A percentile compares a stretch with the other conserved stretches of the same genome.
phyloP scores from a whole-genome alignment of 2,888 invertebrate genomes.

The Drosophila atripex region DNA sequence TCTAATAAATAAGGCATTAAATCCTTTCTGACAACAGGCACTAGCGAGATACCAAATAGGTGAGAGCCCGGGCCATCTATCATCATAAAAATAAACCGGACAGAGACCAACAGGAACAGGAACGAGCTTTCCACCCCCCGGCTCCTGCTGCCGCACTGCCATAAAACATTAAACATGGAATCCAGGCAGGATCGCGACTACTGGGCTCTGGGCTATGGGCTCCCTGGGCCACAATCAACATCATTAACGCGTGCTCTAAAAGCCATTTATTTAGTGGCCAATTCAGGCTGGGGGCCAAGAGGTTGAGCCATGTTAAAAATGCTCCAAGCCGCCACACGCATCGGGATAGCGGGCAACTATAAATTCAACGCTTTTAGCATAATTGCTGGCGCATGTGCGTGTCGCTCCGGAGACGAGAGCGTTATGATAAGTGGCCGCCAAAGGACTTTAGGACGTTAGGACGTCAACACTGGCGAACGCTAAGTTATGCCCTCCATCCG shows the following conservation, averaged over 20 bases:
- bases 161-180: conserved; percentile 68
- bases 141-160: conserved; percentile 29
- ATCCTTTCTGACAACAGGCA: conserved; percentile 52
- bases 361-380: conserved; percentile 76
- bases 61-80: conserved; percentile 58
- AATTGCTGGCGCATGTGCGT: conserved; percentile 72
- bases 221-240: conserved; percentile 73
- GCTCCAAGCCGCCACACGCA: conserved; percentile 13
- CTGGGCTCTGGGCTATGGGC: conserved; percentile 26
- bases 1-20: conserved; percentile 66
- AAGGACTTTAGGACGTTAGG: conserved; percentile 55
- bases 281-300: conserved; percentile 43
- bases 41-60: conserved; percentile 43
- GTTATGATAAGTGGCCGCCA: conserved; percentile 73
- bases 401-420: conserved; percentile 51
- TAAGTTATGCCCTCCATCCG: conserved; percentile 54
- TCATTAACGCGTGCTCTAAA: conserved; percentile 77
- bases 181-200: conserved; percentile 39
- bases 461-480: conserved; percentile 61
- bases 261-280: conserved; percentile 70
- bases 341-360: conserved; percentile 63
- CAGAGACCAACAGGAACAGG: conserved; percentile 29
- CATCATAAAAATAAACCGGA: conserved; percentile 66
- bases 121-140: conserved; percentile 14
- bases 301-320: conserved; percentile 62